Base-by-base conservation (phyloP, 2,888 invertebrate species). In the Norana najaformis region DNA sequence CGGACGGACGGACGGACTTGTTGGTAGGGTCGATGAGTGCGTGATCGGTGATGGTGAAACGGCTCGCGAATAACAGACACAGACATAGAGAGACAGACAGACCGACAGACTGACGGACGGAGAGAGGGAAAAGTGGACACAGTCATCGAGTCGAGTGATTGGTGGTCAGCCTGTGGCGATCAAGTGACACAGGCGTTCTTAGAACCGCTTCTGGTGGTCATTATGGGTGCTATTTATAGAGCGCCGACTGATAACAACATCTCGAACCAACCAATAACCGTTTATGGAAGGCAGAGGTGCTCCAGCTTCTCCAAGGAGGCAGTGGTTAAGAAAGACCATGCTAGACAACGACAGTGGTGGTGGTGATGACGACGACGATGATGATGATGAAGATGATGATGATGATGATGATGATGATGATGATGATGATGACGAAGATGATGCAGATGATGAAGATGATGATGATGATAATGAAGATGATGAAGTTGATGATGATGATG, bases 151-250 rank as follows among this genome's bases (percentile, higher is more conserved):
- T 11, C 30, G 69, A 69, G n/a, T 69, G 69, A 69, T n/a, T n/a
- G n/a, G 30, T 69, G 69, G 69, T 69, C 69, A 69, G 30, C n/a
- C 6, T 11, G 30, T 1, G 69, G 0, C 69, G n/a, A 13, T 69
- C 30, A n/a, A 69, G 11, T 69, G n/a, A 94, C 69, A 69, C 4
- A 0, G 69, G 6, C 0, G 6, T 69, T n/a, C 30, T 69, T n/a
- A n/a, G 30, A 69, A 13, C 11, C n/a, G n/a, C n/a, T 16, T n/a
- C 30, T 4, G 3, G 23, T 13, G 13, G 30, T 69, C n/a, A n/a
- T 4, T n/a, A 30, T n/a, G 1, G 8, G 11, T 30, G n/a, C 11
- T 69, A n/a, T 69, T n/a, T 69, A 16, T 23, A 23, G 23, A 47
- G 23, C 47, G 20, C 47, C 4, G 30, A 69, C n/a, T n/a, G 30